Evolutionary conservation across 2,797 vertebrate species (phyloP).

Genomic region (Eospalax fontanierii): DNA sequence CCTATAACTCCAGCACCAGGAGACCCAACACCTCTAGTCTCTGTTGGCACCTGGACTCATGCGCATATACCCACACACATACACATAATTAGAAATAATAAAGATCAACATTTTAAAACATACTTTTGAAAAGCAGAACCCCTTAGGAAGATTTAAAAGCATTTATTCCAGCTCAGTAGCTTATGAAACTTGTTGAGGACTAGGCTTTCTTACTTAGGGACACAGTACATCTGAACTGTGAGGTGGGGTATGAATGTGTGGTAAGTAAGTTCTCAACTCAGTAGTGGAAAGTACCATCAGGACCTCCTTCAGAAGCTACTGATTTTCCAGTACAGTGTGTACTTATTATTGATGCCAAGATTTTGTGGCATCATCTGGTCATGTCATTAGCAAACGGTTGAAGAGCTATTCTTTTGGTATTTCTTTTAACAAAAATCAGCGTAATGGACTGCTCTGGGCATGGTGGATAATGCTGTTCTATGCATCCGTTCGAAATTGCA

Average conservation of each 20-base stretch:
- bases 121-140: neutral
- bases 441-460: neutral
- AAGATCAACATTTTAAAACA: too few relatives aligned
- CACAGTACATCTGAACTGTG: neutral
- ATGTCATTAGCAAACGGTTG: conserved; percentile 80
- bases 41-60: too few relatives aligned
- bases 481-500: neutral
- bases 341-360: conserved; percentile 75
- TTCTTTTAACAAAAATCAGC: conserved; percentile 79
- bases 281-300: conserved; percentile 79
- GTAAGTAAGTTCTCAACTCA: conserved; percentile 76
- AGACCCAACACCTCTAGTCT: too few relatives aligned
- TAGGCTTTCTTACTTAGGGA: conserved; percentile 58
- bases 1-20: too few relatives aligned
- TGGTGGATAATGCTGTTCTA: conserved; percentile 19
- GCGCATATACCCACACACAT: too few relatives aligned
- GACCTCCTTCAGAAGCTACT: conserved; percentile 80
- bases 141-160: conserved; percentile 49
- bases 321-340: conserved; percentile 79
- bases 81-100: too few relatives aligned
- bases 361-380: conserved; percentile 81
- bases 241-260: conserved; percentile 70
- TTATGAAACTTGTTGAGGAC: neutral
- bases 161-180: neutral
- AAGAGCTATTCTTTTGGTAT: conserved; percentile 59